Evolutionary conservation across 2,797 vertebrate genomes (phyloP), one percentile per base, ranked within the genome.

Genomic region (Alcedo atthis): DNA sequence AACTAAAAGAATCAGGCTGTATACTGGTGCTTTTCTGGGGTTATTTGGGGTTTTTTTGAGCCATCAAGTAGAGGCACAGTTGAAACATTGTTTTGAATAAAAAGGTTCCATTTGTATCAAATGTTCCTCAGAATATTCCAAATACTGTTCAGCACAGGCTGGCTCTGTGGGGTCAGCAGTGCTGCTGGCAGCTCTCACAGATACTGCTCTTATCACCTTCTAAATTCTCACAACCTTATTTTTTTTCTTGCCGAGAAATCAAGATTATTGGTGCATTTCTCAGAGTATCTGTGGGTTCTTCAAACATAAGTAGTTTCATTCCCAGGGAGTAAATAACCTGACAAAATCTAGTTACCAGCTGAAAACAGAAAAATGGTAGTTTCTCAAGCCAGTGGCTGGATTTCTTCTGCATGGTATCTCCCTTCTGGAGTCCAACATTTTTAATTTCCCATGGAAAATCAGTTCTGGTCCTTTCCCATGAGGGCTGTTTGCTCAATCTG

Each of bases 21-120:
- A 30, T 49, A 3, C 9, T 5, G 37, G 15, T 32, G 18, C 3
- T 43, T 53, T 5, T 26, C 22, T 20, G 17, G 22, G 0, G 12
- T 54, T 15, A 25, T 46, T 48, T 21, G 21, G 10, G 46, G 12
- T 10, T 28, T 26, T 85, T 71, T 10, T 37, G 24, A 43, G 43
- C 19, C 25, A 30, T 2, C 48, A 26, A 54, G 21, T 2, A 70
- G 48, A 58, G 61, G 48, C 35, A n/a, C 6, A 24, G 12, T 5
- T 63, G 30, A 13, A 53, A 22, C 1, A 26, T 4, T 59, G 51
- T 9, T 92, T n/a, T 30, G 12, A 80, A 63, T 12, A 13, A 63
- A 53, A 84, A 42, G 10, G 25, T 82, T 73, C 33, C 2, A 3
- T 62, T 21, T 57, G 3, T 35, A 46, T 15, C 26, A 79, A 32